phyloP scores from a whole-genome alignment of 2,113 vertebrate genomes.

The Cyanoramphus novaezelandiae region DNA sequence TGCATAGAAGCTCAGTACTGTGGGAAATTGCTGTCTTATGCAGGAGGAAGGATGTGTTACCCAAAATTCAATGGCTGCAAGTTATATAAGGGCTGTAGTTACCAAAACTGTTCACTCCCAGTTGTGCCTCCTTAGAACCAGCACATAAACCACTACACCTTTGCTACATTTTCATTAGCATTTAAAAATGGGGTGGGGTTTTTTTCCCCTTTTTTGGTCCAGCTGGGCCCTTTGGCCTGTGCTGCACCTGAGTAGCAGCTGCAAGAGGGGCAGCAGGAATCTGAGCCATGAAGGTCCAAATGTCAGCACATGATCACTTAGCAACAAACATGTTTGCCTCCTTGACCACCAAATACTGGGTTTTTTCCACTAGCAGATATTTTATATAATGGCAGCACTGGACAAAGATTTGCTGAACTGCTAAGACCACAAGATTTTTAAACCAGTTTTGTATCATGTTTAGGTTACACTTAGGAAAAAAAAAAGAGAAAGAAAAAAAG shows the following conservation, averaged over 20 bases:
- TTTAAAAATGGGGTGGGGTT: not conserved
- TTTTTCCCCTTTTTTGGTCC: not conserved
- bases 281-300: not conserved
- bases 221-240: not conserved
- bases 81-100: not conserved
- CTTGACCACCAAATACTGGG: not conserved
- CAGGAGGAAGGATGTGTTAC: not conserved
- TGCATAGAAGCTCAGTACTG: no score
- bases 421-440: not conserved
- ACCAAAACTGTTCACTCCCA: not conserved
- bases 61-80: not conserved
- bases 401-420: not conserved
- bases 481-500: not conserved
- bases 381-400: not conserved
- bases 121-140: not conserved
- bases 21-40: not conserved
- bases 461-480: rapidly evolving
- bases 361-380: not conserved
- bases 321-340: not conserved
- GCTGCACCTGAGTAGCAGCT: not conserved
- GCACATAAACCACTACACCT: not conserved
- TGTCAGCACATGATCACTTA: not conserved
- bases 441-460: not conserved
- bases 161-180: not conserved
- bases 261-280: not conserved